Evolutionary conservation across 2,888 invertebrate species (phyloP), one percentile per base, ranked within the genome.

Genomic region (Amiota communis): DNA sequence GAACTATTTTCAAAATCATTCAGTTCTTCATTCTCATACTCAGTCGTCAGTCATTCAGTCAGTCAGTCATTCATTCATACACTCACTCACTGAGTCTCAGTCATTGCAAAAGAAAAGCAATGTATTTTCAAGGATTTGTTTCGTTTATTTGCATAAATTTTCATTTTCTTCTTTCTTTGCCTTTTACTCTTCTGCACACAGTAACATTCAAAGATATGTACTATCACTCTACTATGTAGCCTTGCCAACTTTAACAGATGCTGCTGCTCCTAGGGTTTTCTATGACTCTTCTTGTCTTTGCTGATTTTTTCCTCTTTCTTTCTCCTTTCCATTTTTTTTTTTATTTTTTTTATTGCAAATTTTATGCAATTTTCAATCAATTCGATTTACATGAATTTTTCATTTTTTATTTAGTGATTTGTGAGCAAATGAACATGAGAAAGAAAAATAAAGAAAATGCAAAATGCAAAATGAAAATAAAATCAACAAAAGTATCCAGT

Each of bases 61-160:
- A 36, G 4, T 36, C 36, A 36, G 4, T 36, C 36, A 36, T 6
- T 23, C 23, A 23, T 3, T 23, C 23, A 23, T 3, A 2, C 23
- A 23, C 23, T 23, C 23, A 53, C 53, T 53, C 53, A 53, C 53
- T 53, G 53, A 13, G n/a, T 15, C 53, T 36, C 13, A 53, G 53
- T 53, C 59, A 36, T 36, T 15, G 59, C 59, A 17, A 20, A n/a
- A 59, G 59, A 20, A 59, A 59, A 59, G 53, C 56, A 72, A 57
- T 72, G 78, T 75, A 82, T 81, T 80, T 81, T 78, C 81, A 79
- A 79, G 81, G 80, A 80, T 82, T 83, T 84, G 80, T 79, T 82
- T 83, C 79, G 78, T 79, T 81, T 79, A 81, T 80, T 84, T 83
- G 80, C 84, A 84, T 84, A 84, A 81, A 82, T 84, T 84, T 84